Evolutionary conservation across 1,140 invertebrate species (phyloP), one percentile per base, ranked within the genome.

Genomic region (Cyphomyrmex costatus): DNA sequence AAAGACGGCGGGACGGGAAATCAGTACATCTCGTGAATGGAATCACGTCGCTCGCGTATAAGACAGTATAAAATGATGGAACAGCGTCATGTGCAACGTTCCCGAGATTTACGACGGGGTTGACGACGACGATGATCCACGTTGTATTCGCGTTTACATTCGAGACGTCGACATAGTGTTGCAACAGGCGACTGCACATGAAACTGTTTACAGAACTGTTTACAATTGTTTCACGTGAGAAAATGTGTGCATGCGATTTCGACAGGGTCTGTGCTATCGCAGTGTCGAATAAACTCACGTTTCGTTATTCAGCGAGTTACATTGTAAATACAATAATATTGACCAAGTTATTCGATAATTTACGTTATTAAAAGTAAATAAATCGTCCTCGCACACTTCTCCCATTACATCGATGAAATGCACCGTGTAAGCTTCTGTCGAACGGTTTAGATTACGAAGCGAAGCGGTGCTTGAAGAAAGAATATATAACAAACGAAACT

Each of bases 21-120:
- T 82, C 66, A 73, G 53, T 73, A 27, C 66, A 66, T 73, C 24
- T 46, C 51, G 30, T 2, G 66, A 60, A 73, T 58, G 24, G 61
- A 73, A 46, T 73, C 27, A 46, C 36, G 7, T 21, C 21, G 33
- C 21, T 16, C 12, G 24, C 30, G 42, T 56, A 58, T 60, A 49
- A 83, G 36, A 60, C 21, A 49, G 8, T 49, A n/a, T n/a, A 49
- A 83, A 83, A 21, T 83, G 66, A 83, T 49, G n/a, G 53, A 83
- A 46, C 61, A 16, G 24, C 27, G 51, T 68, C 77, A 16, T 5
- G 46, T 46, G 16, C 49, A 12, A 49, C 27, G 1, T 4, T 5
- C 2, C 12, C 53, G 14, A 61, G 53, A 46, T 61, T 83, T 60
- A 83, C 53, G 68, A 73, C 36, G 0, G 12, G n/a, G 2, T 51